Base-by-base conservation (phyloP, 2,888 invertebrate species). In the Margaritifera margaritifera region DNA sequence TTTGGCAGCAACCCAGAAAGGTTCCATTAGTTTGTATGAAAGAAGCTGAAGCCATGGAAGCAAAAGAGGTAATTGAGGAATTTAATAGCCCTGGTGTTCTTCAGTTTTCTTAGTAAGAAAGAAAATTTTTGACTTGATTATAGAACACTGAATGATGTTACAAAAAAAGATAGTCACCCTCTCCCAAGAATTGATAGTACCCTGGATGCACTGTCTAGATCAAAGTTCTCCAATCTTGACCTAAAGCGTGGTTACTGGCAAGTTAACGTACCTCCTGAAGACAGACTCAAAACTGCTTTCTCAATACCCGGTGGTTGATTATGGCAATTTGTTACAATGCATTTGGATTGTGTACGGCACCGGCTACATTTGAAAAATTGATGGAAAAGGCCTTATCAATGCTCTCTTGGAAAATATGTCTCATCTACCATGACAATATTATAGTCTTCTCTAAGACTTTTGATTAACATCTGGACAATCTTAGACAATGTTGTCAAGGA, bases 81-180 rank as follows among this genome's bases (percentile, higher is more conserved):
- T 62, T 53, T 11, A 19, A 27, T 52, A 65, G 54, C 54, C 50
- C 64, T 69, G 69, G 65, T 42, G 63, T 52, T 54, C 65, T 58
- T 60, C 59, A 50, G 58, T 42, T 27, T 24, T 50, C n/a, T 42
- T 68, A 22, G 64, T 69, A 24, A 25, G 27, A 31, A 64, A 71
- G 24, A 3, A 31, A 31, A 6, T 6, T 31, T n/a, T 22, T 8
- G 56, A 8, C 1, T 22, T 22, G n/a, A 22, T 55, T 22, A 55
- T 22, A 65, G 25, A 8, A 22, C 1, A 68, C 31, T 8, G 22
- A 31, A 54, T 56, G 27, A 58, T 51, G 57, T 59, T 58, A 25
- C 19, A 58, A 68, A 15, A 57, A 57, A 31, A 31, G 6, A 31
- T 31, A 31, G 31, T 31, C 31, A 31, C 31, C 3, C 31, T 31